Evolutionary conservation across 2,113 vertebrate species (phyloP), one percentile per base, ranked within the genome.

Genomic region (Psammodynastes pulverulentus): DNA sequence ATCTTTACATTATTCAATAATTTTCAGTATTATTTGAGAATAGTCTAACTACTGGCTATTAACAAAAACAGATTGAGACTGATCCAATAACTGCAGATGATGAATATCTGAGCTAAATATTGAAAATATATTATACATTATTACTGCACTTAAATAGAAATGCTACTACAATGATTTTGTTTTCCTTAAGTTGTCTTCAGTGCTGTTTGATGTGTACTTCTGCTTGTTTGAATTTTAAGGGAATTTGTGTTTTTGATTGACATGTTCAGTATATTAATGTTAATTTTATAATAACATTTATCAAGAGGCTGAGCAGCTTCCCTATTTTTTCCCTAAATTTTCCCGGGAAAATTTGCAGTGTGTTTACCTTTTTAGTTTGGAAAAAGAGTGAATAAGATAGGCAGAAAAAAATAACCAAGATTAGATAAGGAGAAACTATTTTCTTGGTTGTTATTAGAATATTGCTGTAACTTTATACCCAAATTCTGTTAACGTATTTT

Each of bases 21-120:
- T 53, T 53, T 88, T 23, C 87, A 88, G 34, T 13, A 88, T 24
- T 21, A 56, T 54, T 56, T 15, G 52, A 15, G 52, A 53, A 56
- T 9, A 54, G 4, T 10, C 21, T 88, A 54, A 21, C 23, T 56
- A 34, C n/a, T 87, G n/a, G 3, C n/a, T 43, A 26, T 89, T 26
- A 90, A 52, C 86, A 90, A 7, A 5, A 26, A 0, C 0, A 2
- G 0, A 49, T 39, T 19, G 54, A 62, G 2, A 67, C 67, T 84
- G 51, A 67, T 84, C 84, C 62, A 92, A 62, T 26, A 85, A 91
- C 54, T n/a, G 90, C 53, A 58, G 51, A 24, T 67, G 86, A 93
- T 46, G 58, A 51, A 15, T 45, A 29, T 94, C 6, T 15, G 39
- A 67, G 29, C 4, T 67, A 67, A n/a, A 26, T 58, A 58, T n/a